phyloP scores from a whole-genome alignment of 2,888 invertebrate species.

The Taphrorychus bicolor region DNA sequence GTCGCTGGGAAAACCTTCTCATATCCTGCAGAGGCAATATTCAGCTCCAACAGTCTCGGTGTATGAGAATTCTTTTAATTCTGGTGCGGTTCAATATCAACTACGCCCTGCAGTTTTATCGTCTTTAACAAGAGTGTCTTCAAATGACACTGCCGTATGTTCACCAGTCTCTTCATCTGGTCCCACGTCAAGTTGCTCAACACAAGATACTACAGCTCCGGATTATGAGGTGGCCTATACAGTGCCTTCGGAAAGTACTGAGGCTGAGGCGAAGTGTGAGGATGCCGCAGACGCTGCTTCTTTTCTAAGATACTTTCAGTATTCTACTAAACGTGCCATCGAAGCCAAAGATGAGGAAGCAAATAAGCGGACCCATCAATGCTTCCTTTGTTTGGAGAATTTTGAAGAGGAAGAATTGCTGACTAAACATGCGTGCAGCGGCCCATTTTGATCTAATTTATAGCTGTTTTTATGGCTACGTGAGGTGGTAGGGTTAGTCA shows the following conservation, averaged over 20 bases:
- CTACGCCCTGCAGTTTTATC: too few relatives aligned
- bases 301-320: not conserved
- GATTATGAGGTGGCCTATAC: not conserved
- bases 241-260: not conserved
- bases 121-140: not conserved
- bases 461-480: too few relatives aligned
- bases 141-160: not conserved
- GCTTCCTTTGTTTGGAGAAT: too few relatives aligned
- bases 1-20: not conserved
- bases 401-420: too few relatives aligned
- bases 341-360: not conserved
- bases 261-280: not conserved
- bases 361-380: not conserved
- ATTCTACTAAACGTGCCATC: too few relatives aligned
- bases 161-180: too few relatives aligned
- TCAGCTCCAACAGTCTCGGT: not conserved
- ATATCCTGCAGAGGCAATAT: not conserved
- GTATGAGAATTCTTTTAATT: not conserved
- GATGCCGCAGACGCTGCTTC: not conserved
- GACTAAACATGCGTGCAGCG: too few relatives aligned
- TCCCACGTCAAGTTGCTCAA: not conserved
- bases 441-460: too few relatives aligned
- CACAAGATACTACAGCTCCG: not conserved
- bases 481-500: too few relatives aligned
- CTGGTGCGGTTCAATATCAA: not conserved